These are phyloP conservation scores for Drosophila paucipuncta DNA, from an alignment of 2,888 invertebrate genomes.

Conservation along the genomic window DNA sequence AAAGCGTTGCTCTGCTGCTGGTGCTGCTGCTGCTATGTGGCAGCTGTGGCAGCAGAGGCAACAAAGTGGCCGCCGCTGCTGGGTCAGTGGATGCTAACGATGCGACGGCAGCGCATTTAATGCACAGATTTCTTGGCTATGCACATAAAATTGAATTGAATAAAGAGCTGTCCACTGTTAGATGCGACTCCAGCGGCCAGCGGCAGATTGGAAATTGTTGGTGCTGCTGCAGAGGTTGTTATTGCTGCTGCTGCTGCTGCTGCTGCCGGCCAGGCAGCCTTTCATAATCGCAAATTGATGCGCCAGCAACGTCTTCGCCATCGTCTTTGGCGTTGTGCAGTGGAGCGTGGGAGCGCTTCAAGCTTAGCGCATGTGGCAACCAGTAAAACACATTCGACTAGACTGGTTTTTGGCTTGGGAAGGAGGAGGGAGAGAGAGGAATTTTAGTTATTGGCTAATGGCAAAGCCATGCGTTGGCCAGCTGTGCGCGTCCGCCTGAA, in stretches of 20 bases:
- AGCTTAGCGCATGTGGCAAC: constrained; percentile 64
- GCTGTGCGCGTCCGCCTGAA: constrained; percentile 61
- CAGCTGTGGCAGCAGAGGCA: constrained; percentile 52
- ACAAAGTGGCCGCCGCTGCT: constrained; percentile 33
- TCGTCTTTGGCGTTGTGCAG: constrained; percentile 57
- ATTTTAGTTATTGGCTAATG: constrained; percentile 70
- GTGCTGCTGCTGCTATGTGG: constrained; percentile 31
- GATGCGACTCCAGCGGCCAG: constrained; percentile 32
- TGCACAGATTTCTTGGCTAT: constrained; percentile 73
- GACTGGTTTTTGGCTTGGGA: constrained; percentile 5
- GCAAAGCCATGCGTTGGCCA: constrained; percentile 60
- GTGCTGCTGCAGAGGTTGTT: constrained; percentile 38
- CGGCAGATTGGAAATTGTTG: constrained; percentile 53
- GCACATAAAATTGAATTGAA: constrained; percentile 75
- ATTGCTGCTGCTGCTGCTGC: constrained; percentile 18
- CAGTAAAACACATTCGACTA: constrained; percentile 47
- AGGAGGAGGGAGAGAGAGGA: neutral
- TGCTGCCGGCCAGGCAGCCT: constrained; percentile 74
- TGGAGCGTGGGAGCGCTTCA: constrained; percentile 77
- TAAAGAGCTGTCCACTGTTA: constrained; percentile 71
- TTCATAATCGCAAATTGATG: constrained; percentile 80
- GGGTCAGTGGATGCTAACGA: constrained; percentile 61
- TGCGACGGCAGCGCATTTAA: constrained; percentile 72
- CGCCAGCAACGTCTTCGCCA: constrained; percentile 66
- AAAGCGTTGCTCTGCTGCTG: constrained; percentile 29